Evolutionary conservation across 2,888 invertebrate genomes (phyloP).

Genomic region (Marasmarcha lunaedactyla): DNA sequence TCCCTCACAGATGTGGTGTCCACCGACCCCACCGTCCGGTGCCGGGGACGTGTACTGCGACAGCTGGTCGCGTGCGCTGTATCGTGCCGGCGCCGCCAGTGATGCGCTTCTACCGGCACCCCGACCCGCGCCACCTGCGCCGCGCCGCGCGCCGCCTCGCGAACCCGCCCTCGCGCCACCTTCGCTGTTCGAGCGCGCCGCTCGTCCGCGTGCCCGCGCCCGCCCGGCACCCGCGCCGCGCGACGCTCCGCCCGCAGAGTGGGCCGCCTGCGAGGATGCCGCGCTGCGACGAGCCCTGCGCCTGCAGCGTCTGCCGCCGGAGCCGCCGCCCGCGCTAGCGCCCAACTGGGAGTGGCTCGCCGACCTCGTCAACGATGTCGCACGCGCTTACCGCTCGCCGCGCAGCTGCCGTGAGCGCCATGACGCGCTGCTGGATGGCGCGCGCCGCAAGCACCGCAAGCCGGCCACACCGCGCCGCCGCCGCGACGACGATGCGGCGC

Average conservation of each 20-base stretch:
- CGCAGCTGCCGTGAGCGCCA: constrained; percentile 93
- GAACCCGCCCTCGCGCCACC: constrained; percentile 76
- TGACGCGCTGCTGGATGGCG: constrained; percentile 90
- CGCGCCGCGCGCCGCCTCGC: constrained; percentile 75
- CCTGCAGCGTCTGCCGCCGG: constrained; percentile 73
- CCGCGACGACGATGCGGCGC: constrained; percentile 68
- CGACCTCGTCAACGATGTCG: constrained; percentile 89
- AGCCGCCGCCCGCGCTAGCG: constrained; percentile 82
- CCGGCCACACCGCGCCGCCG: constrained; percentile 76
- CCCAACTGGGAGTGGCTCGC: constrained; percentile 97
- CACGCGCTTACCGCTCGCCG: constrained; percentile 87
- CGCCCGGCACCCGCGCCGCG: constrained; percentile 75
- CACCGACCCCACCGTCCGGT: constrained; percentile 95
- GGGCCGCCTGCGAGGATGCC: constrained; percentile 93
- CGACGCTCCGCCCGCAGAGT: constrained; percentile 81
- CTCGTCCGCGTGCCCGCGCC: constrained; percentile 82
- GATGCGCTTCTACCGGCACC: constrained; percentile 77
- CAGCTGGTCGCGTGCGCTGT: constrained; percentile 84
- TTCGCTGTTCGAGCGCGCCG: constrained; percentile 77
- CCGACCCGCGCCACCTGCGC: constrained; percentile 82
- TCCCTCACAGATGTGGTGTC: constrained; percentile 88
- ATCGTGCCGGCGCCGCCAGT: constrained; percentile 77
- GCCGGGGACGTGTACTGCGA: constrained; percentile 94
- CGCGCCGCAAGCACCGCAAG: constrained; percentile 87
- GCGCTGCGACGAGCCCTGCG: constrained; percentile 86